Evolutionary conservation across 2,797 vertebrate species (phyloP).

Genomic region (Silurus aristotelis): DNA sequence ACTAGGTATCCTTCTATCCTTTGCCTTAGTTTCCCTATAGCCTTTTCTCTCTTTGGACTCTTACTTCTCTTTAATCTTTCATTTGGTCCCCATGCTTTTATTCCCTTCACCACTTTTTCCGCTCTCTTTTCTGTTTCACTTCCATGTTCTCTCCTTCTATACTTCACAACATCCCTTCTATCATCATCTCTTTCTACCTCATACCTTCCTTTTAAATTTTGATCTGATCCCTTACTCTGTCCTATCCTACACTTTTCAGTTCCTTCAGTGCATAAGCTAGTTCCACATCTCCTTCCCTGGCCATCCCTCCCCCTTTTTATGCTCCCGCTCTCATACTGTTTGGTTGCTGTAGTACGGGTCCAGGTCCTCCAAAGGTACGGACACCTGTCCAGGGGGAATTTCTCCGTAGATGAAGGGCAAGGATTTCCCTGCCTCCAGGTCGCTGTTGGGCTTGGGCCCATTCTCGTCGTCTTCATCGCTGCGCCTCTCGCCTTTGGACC

Average conservation of each 20-base stretch:
- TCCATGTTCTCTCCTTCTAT: background rate
- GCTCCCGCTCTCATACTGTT: constrained; percentile 78
- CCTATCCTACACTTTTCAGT: background rate
- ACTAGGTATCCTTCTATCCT: background rate
- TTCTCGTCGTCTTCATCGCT: constrained; percentile 87
- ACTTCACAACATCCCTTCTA: background rate
- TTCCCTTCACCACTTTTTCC: background rate
- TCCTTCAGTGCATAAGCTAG: background rate
- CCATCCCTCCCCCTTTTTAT: background rate
- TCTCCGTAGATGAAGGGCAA: constrained; percentile 97
- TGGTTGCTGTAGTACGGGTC: constrained; percentile 93
- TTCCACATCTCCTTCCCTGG: background rate
- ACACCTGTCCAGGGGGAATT: constrained; percentile 84
- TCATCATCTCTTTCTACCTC: background rate
- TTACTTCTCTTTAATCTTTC: background rate
- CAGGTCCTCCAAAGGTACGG: constrained; percentile 92
- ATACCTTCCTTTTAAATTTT: background rate
- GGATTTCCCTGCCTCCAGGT: constrained; percentile 95
- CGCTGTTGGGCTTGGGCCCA: constrained; percentile 91
- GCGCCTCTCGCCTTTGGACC: constrained; percentile 79
- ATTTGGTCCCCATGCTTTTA: background rate
- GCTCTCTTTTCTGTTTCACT: background rate
- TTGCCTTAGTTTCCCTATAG: background rate
- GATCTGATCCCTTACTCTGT: background rate
- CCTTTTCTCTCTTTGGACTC: background rate